Percentiles rank a stretch among this genome's conserved stretches.
Evolutionary conservation across 2,888 invertebrate genomes (phyloP).

Genomic region (Thecocarcelia acutangulata): DNA sequence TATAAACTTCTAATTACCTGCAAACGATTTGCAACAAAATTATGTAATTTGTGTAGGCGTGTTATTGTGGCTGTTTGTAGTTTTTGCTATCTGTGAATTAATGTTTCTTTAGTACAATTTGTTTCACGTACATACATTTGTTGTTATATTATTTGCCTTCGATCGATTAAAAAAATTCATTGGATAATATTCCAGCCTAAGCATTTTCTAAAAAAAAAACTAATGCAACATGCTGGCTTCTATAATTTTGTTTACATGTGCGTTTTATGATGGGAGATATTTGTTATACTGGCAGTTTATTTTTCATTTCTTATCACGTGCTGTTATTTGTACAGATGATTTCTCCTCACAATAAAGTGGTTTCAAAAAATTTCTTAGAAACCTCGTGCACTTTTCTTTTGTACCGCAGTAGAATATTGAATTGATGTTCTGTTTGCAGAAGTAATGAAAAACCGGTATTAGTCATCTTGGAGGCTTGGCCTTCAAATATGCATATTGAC

Average conservation of each 20-base stretch:
- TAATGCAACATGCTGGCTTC: too few relatives aligned
- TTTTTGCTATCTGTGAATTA: conserved; percentile 14
- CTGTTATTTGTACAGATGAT: conserved; percentile 8
- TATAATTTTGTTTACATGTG: not conserved
- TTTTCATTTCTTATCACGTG: conserved; percentile 51
- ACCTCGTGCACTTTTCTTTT: conserved; percentile 25
- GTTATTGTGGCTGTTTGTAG: not conserved
- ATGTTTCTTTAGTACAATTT: not conserved
- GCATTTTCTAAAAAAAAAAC: too few relatives aligned
- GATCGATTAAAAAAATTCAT: not conserved
- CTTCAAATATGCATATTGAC: conserved; percentile 20
- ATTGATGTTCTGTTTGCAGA: conserved; percentile 2
- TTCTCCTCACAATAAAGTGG: not conserved
- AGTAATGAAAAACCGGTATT: conserved; percentile 53
- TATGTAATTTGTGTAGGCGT: conserved; percentile 50
- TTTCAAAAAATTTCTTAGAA: conserved; percentile 8
- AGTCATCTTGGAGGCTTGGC: conserved; percentile 62
- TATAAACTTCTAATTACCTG: not conserved
- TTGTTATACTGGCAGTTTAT: not conserved
- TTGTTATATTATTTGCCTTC: not conserved
- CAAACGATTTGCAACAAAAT: conserved; percentile 17
- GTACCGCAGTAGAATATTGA: not conserved
- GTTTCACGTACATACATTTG: not conserved
- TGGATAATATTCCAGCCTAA: not conserved
- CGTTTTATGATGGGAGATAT: not conserved